Base-by-base conservation (phyloP, 1,140 invertebrate species). In the Drosophila littoralis region DNA sequence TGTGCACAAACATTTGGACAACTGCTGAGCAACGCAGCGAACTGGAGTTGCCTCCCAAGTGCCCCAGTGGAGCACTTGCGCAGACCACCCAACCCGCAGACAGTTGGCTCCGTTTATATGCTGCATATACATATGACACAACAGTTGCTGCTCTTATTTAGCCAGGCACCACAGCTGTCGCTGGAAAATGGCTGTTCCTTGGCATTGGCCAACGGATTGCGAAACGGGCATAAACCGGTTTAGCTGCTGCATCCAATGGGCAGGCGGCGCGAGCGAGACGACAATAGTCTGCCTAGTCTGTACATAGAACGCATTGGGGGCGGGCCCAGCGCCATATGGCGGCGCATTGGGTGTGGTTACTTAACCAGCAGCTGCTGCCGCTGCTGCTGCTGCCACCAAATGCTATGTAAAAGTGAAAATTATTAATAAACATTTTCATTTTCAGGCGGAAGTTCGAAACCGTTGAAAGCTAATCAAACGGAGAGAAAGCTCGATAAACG, bases 391-490 rank as follows among this genome's bases (percentile, higher is more conserved):
- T 12, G 32, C 45, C 42, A 43, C 10, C 15, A 60, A 81, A 80
- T 89, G 66, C 5, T 89, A 89, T 89, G 85, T 81, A 84, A 89
- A 89, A 89, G 84, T 89, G 81, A 81, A 89, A 78, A 89, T 76
- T 89, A 80, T 89, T 89, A 89, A 89, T 89, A 89, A 89, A 89
- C 81, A 84, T 89, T 89, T 80, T 78, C 77, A 89, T 89, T 84
- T 84, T 81, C 77, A 50, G 67, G 61, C 84, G 81, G 84, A 84
- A 83, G 83, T 88, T 88, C 70, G 58, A 46, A 50, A 40, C 57
- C 74, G 52, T 35, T 38, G 68, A 40, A 43, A 70, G 54, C 83
- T 88, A 82, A 82, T 85, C 81, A 81, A 84, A 85, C 83, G 55
- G 35, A 48, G 48, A 63, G 55, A 50, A 28, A 63, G 72, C 66